These are phyloP conservation scores for Amphilophus citrinellus DNA, from an alignment of 2,113 vertebrate species.

Conservation along the genomic window DNA sequence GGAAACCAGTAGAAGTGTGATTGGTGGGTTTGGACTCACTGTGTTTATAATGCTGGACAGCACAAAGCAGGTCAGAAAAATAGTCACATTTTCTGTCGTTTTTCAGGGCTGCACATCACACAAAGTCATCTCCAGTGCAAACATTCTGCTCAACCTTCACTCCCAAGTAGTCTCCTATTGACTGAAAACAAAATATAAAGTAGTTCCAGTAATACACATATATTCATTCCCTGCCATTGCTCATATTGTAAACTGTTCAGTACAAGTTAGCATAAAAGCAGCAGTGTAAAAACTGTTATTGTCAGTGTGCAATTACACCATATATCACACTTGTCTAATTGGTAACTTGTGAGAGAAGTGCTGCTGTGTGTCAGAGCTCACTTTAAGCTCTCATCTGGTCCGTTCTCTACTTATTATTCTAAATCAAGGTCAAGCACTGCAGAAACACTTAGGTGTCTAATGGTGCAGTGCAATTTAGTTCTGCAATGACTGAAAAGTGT, in stretches of 20 bases:
- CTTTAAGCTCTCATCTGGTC: background rate
- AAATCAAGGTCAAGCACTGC: background rate
- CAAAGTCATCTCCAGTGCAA: background rate
- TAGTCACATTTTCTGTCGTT: background rate
- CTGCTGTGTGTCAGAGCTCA: background rate
- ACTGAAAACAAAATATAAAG: background rate
- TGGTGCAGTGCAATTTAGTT: background rate
- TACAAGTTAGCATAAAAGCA: background rate
- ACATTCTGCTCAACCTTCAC: background rate
- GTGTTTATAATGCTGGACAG: background rate
- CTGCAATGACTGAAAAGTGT: background rate
- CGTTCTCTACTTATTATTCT: background rate
- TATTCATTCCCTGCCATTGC: background rate
- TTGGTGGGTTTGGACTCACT: background rate
- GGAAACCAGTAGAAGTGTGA: fast-evolving
- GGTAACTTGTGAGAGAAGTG: background rate
- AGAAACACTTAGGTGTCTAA: background rate
- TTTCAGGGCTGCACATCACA: background rate
- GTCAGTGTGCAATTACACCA: background rate
- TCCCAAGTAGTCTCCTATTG: background rate
- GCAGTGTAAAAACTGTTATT: background rate
- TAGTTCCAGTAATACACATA: background rate
- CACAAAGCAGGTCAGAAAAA: background rate
- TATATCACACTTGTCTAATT: background rate
- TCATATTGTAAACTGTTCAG: background rate